These are phyloP conservation scores for Leuciscus waleckii DNA, from an alignment of 2,797 vertebrate species.

Conservation along the genomic window DNA sequence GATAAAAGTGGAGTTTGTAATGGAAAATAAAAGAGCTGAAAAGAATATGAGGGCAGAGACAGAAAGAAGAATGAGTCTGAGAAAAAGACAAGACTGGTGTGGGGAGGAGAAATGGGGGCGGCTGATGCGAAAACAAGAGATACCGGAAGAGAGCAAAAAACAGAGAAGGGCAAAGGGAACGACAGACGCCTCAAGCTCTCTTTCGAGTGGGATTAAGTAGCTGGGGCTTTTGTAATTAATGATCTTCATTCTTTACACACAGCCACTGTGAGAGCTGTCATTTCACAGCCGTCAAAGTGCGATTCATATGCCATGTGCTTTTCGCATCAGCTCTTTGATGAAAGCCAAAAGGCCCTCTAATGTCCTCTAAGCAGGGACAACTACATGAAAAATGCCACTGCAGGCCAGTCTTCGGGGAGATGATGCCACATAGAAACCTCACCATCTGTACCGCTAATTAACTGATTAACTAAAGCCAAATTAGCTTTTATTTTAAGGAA, in stretches of 20 bases:
- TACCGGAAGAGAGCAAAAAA: slow-evolving; percentile 29
- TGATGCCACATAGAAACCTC: slow-evolving; percentile 24
- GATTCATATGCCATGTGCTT: slow-evolving; percentile 69
- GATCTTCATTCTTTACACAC: slow-evolving; percentile 85
- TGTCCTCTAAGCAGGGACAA: slow-evolving; percentile 46
- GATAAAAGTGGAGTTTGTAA: slow-evolving; percentile 40
- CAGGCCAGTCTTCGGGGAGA: slow-evolving; percentile 27
- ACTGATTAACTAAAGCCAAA: slow-evolving; percentile 40
- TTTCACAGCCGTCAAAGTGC: slow-evolving; percentile 84
- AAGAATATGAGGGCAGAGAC: slow-evolving; percentile 3
- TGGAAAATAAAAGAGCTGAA: slow-evolving; percentile 33
- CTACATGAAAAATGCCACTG: slow-evolving; percentile 40
- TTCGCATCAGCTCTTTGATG: slow-evolving; percentile 45
- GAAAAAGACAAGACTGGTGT: slow-evolving; percentile 24
- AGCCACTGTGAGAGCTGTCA: slow-evolving; percentile 85
- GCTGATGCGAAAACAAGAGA: slow-evolving; percentile 34
- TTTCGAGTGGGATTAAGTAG: slow-evolving; percentile 91
- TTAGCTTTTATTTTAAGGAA: slow-evolving; percentile 21
- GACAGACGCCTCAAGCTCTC: slow-evolving; percentile 82
- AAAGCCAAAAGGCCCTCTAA: slow-evolving; percentile 32
- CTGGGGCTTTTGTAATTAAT: slow-evolving; percentile 96
- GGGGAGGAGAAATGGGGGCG: slow-evolving; percentile 31
- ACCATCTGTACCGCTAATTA: slow-evolving; percentile 48
- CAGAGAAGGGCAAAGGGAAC: slow-evolving; percentile 42
- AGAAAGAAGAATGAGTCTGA: slow-evolving; percentile 33